Conservation (phyloP, 2,797 vertebrate species). For the Halcyon leucocephala region DNA sequence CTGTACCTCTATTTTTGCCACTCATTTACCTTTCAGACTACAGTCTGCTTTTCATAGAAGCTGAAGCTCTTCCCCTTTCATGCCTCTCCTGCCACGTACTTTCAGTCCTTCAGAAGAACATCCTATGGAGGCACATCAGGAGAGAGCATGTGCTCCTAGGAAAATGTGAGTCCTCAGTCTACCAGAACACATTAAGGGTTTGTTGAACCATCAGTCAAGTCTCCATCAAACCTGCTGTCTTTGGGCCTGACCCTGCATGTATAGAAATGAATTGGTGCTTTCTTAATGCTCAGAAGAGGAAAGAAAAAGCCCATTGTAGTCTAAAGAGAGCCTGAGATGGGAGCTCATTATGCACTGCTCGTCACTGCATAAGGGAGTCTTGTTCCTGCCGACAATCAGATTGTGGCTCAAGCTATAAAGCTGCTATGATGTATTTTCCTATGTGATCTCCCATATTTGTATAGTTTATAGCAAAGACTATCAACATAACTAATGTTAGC, state of each 20-base stretch:
- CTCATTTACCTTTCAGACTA: background rate
- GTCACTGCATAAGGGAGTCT: constrained; percentile 37
- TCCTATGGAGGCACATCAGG: background rate
- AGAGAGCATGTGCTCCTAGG: background rate
- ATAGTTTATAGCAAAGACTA: constrained; percentile 46
- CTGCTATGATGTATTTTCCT: constrained; percentile 39
- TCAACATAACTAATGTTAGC: constrained; percentile 51
- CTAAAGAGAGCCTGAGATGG: background rate
- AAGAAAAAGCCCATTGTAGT: constrained; percentile 58
- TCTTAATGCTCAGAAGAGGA: background rate
- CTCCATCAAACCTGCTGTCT: background rate
- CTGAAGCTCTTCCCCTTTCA: background rate
- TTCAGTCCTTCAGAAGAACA: background rate
- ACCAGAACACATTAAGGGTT: background rate
- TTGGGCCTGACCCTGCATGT: constrained; percentile 3
- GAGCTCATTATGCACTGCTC: constrained; percentile 15
- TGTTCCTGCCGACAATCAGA: constrained; percentile 63
- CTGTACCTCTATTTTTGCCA: background rate
- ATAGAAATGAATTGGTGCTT: constrained; percentile 30
- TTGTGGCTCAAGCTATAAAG: constrained; percentile 47
- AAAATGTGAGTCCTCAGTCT: background rate
- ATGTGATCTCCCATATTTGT: background rate
- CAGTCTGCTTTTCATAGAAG: background rate
- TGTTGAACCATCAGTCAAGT: background rate
- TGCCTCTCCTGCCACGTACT: background rate